Conservation (phyloP, 1,140 invertebrate genomes). For the Drosophila melanogaster region Release_6_plus_ISO1_MT NT_033777.3:4743501-4744000, state of each 20-base stretch:
- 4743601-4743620: neutral
- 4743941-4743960: constrained; percentile 77
- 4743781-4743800: neutral
- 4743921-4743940: constrained; percentile 71
- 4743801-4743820: constrained; percentile 1
- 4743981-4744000: constrained; percentile 31
- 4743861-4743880: constrained; percentile 35
- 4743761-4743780: neutral
- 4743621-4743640: neutral
- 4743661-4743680: too few relatives aligned
- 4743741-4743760: neutral
- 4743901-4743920: constrained; percentile 50
- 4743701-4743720: neutral
- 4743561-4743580: neutral
- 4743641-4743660: too few relatives aligned
- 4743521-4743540: neutral
- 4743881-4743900: constrained; percentile 55
- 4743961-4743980: constrained; percentile 66
- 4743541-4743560: neutral
- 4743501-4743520: neutral
- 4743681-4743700: neutral
- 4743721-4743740: too few relatives aligned
- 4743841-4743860: neutral
- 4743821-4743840: too few relatives aligned
- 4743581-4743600: neutral